A percentile compares a stretch with the other conserved stretches of the same genome.
Conservation (phyloP, 2,797 vertebrate genomes). For the Kryptopterus vitreolus region DNA sequence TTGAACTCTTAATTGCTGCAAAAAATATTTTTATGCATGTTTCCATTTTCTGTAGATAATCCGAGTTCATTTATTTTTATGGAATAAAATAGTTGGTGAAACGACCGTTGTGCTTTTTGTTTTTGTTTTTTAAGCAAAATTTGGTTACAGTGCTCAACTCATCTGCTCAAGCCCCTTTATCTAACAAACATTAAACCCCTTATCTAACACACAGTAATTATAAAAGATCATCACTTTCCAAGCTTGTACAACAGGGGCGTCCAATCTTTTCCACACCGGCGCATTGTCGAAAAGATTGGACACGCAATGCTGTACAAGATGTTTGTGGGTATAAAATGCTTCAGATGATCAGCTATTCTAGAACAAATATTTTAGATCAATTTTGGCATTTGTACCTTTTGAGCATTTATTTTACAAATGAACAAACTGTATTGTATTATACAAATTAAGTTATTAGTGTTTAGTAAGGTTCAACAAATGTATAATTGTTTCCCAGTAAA, state of each 20-base stretch:
- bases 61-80: constrained; percentile 11
- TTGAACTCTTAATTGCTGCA: constrained; percentile 24
- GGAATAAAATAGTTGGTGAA: constrained; percentile 32
- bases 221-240: background rate
- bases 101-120: background rate
- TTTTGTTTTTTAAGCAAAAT: constrained; percentile 1
- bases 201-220: background rate
- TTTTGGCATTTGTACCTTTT: background rate
- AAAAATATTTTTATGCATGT: constrained; percentile 15
- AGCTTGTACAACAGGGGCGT: background rate
- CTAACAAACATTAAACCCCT: too few relatives aligned
- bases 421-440: too few relatives aligned
- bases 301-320: background rate
- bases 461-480: background rate
- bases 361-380: background rate
- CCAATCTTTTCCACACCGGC: too few relatives aligned
- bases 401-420: background rate
- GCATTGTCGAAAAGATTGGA: too few relatives aligned
- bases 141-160: background rate
- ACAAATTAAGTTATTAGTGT: background rate
- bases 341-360: background rate
- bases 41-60: background rate
- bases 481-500: background rate
- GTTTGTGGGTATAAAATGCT: background rate
- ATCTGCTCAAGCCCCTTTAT: background rate